A percentile compares a stretch with the other conserved stretches of the same genome.
Evolutionary conservation across 2,797 vertebrate genomes (phyloP).

Genomic region (Lepus oiostolus): DNA sequence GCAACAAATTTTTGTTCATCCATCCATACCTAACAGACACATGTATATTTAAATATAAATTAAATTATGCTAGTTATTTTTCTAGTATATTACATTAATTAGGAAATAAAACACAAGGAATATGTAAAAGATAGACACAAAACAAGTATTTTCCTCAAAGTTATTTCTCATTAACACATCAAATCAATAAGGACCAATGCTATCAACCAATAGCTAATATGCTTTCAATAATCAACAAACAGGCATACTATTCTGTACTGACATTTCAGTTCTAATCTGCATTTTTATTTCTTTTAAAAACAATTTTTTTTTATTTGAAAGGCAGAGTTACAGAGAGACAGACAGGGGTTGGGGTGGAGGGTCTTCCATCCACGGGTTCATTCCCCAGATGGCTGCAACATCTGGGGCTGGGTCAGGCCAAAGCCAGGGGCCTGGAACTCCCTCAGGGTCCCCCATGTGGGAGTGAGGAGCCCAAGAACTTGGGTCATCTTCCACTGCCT

Average conservation of each 20-base stretch:
- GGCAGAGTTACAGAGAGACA: too few relatives aligned
- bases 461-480: too few relatives aligned
- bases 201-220: neutral
- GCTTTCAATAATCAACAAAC: neutral
- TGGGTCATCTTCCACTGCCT: too few relatives aligned
- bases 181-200: neutral
- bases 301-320: too few relatives aligned
- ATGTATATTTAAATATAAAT: neutral
- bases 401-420: too few relatives aligned
- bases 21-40: neutral
- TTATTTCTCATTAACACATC: conserved; percentile 12
- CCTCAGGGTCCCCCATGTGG: too few relatives aligned
- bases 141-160: neutral
- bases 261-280: neutral
- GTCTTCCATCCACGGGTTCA: too few relatives aligned
- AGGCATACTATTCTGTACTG: neutral
- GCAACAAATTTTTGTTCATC: neutral
- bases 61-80: conserved; percentile 7
- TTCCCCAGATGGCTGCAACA: too few relatives aligned
- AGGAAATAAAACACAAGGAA: conserved; percentile 11
- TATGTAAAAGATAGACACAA: neutral
- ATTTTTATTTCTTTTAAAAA: neutral
- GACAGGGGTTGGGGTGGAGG: too few relatives aligned
- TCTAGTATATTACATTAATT: neutral
- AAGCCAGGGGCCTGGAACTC: too few relatives aligned